Conservation (phyloP, 2,888 invertebrate genomes). For the Elmis aenea region DNA sequence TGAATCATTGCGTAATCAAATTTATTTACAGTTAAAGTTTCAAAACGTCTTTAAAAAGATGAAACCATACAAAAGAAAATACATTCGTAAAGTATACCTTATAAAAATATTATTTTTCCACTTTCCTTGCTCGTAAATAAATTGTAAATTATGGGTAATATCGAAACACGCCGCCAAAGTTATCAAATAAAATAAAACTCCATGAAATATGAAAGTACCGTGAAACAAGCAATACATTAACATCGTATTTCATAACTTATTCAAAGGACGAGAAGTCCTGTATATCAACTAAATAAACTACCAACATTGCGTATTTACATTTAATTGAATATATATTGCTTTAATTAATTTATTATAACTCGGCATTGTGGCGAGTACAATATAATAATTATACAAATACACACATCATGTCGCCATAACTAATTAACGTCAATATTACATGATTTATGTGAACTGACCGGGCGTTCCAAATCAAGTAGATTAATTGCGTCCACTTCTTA, state of each 20-base stretch:
- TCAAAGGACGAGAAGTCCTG: constrained; percentile 13
- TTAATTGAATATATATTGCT: constrained; percentile 35
- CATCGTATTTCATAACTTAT: constrained; percentile 29
- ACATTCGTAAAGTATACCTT: too few relatives aligned
- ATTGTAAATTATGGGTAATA: too few relatives aligned
- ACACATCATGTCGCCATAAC: constrained; percentile 42
- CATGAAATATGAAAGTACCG: constrained; percentile 10
- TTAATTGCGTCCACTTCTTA: constrained; percentile 26
- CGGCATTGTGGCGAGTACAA: constrained; percentile 36
- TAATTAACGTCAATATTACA: constrained; percentile 44
- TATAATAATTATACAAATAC: constrained; percentile 46
- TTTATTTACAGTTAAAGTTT: too few relatives aligned
- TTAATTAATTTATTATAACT: constrained; percentile 42
- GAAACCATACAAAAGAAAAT: too few relatives aligned
- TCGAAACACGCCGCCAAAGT: too few relatives aligned
- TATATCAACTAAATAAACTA: constrained; percentile 11
- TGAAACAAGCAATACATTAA: constrained; percentile 21
- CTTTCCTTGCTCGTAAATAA: too few relatives aligned
- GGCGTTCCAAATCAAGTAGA: constrained; percentile 29
- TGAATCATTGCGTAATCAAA: too few relatives aligned
- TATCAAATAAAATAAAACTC: too few relatives aligned
- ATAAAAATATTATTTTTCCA: too few relatives aligned
- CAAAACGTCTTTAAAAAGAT: too few relatives aligned
- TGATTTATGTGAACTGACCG: constrained; percentile 40
- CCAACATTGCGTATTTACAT: constrained; percentile 26